Evolutionary conservation across 2,113 vertebrate species (phyloP).

Genomic region (Bubo blakistoni): DNA sequence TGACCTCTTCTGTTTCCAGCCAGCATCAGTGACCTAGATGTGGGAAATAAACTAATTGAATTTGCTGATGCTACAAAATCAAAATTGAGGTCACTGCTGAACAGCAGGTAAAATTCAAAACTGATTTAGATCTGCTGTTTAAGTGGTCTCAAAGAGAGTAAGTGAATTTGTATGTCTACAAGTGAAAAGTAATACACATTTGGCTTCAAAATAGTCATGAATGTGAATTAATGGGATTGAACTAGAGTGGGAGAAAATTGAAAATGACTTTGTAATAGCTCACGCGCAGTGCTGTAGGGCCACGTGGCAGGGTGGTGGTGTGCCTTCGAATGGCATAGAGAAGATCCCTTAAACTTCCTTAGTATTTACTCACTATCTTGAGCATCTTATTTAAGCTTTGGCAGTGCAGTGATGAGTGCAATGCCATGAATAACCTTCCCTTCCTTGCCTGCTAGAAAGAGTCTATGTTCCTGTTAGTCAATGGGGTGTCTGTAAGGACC

Average conservation of each 20-base stretch:
- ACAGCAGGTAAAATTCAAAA: slow-evolving; percentile 34
- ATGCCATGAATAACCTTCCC: background rate
- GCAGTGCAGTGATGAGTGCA: background rate
- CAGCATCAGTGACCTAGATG: background rate
- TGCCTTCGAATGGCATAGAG: background rate
- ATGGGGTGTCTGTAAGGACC: background rate
- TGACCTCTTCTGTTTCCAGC: slow-evolving; percentile 1
- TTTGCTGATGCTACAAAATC: slow-evolving; percentile 47
- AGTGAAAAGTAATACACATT: background rate
- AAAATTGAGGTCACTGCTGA: slow-evolving; percentile 44
- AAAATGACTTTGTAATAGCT: slow-evolving; percentile 32
- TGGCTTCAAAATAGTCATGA: slow-evolving; percentile 19
- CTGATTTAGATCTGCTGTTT: slow-evolving; percentile 6
- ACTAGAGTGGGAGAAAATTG: slow-evolving; percentile 6
- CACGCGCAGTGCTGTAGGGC: background rate
- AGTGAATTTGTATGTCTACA: slow-evolving; percentile 4
- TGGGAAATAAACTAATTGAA: slow-evolving; percentile 38
- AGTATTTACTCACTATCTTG: background rate
- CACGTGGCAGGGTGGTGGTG: background rate
- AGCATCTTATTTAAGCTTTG: background rate
- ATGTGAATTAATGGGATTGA: slow-evolving; percentile 4
- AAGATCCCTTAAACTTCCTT: background rate
- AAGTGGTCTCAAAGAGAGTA: background rate
- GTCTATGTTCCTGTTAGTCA: background rate
- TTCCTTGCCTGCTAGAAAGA: background rate